phyloP scores from a whole-genome alignment of 2,888 invertebrate genomes.

The Anoncus sp. region DNA sequence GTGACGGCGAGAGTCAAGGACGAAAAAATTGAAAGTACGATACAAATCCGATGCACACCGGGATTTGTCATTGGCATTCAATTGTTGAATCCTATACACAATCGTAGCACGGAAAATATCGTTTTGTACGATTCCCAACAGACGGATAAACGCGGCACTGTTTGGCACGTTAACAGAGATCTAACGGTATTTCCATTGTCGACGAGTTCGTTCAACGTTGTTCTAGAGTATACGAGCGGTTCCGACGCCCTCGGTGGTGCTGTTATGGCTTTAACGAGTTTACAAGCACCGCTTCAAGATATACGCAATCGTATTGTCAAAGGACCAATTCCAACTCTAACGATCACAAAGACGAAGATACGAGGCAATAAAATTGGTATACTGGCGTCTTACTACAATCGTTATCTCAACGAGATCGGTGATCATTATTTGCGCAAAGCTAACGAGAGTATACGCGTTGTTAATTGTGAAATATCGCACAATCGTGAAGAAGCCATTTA shows the following conservation, averaged over 20 bases:
- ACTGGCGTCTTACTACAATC: constrained; percentile 93
- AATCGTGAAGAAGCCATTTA: constrained; percentile 93
- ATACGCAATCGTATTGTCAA: constrained; percentile 89
- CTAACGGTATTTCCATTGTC: constrained; percentile 95
- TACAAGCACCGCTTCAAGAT: constrained; percentile 89
- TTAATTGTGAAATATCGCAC: constrained; percentile 92
- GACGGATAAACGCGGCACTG: constrained; percentile 84
- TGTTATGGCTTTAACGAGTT: constrained; percentile 90
- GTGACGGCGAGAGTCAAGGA: constrained; percentile 87
- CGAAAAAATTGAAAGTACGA: constrained; percentile 82
- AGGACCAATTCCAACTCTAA: constrained; percentile 92
- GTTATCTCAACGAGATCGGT: constrained; percentile 93
- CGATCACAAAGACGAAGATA: constrained; percentile 89
- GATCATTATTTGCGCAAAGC: constrained; percentile 94
- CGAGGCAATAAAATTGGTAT: constrained; percentile 93
- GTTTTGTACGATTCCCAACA: constrained; percentile 91
- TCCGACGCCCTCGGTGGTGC: constrained; percentile 91
- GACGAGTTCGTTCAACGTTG: constrained; percentile 92
- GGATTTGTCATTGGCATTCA: constrained; percentile 95
- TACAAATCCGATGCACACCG: constrained; percentile 86
- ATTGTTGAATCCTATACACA: constrained; percentile 95
- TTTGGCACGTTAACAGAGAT: constrained; percentile 93
- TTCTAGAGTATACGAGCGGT: constrained; percentile 93
- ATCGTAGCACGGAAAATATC: constrained; percentile 93
- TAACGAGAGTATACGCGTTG: constrained; percentile 93